These are phyloP conservation scores for Clostera curtula DNA, from an alignment of 2,888 invertebrate species.

Conservation along the genomic window DNA sequence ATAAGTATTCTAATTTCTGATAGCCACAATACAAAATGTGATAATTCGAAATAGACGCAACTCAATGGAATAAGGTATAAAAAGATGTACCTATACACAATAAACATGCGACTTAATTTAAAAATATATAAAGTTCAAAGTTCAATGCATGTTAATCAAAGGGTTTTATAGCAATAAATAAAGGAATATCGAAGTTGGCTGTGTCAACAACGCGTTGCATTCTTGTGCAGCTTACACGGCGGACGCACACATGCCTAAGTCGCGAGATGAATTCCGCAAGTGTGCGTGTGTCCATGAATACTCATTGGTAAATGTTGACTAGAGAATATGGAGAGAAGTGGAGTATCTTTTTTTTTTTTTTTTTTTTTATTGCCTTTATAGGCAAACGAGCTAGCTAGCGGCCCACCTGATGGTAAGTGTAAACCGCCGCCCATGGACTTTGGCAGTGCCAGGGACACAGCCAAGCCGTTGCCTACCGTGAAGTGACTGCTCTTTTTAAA, in stretches of 20 bases:
- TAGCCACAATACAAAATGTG: conserved; percentile 27
- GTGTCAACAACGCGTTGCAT: conserved; percentile 75
- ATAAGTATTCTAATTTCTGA: conserved; percentile 20
- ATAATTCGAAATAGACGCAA: conserved; percentile 14
- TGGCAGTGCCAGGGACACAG: too few species aligned
- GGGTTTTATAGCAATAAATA: conserved; percentile 73
- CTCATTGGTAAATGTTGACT: conserved; percentile 71
- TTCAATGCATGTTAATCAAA: conserved; percentile 22
- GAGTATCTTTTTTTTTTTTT: conserved; percentile 11
- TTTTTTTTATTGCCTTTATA: neutral
- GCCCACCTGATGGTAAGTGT: too few species aligned
- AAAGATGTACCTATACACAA: conserved; percentile 20
- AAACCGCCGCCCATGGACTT: too few species aligned
- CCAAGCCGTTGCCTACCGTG: too few species aligned
- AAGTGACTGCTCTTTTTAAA: too few species aligned
- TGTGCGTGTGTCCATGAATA: conserved; percentile 53
- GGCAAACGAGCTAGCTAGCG: too few species aligned
- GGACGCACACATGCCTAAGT: conserved; percentile 34
- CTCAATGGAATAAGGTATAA: conserved; percentile 23
- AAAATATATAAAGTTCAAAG: conserved; percentile 13
- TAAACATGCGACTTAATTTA: conserved; percentile 10
- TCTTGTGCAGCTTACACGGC: conserved; percentile 66
- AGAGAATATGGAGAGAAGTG: conserved; percentile 38
- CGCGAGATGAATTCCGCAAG: conserved; percentile 12
- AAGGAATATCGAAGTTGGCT: conserved; percentile 74